Evolutionary conservation across 2,888 invertebrate genomes (phyloP).

Genomic region (Microctonus hyperodae): DNA sequence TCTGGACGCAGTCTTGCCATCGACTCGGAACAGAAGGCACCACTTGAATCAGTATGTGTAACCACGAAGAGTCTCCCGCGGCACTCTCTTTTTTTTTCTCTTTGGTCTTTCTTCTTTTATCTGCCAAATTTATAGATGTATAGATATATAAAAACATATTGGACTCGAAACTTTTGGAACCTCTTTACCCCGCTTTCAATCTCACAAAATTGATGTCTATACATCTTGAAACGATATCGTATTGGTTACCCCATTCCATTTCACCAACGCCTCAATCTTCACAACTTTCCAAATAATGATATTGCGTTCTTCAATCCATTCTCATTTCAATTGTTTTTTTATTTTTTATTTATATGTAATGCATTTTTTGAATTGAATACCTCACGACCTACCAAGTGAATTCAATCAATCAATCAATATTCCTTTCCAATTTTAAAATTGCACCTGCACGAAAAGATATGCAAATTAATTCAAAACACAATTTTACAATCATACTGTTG

Average conservation of each 20-base stretch:
- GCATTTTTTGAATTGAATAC: neutral
- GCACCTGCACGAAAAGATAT: neutral
- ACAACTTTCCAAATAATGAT: constrained; percentile 27
- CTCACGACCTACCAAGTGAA: neutral
- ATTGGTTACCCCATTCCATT: constrained; percentile 29
- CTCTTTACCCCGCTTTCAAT: constrained; percentile 34
- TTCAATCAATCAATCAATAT: neutral
- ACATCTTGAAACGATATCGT: constrained; percentile 42
- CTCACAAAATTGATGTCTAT: constrained; percentile 42
- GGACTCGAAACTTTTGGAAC: constrained; percentile 28
- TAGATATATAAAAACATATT: neutral
- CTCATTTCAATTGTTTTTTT: constrained; percentile 12
- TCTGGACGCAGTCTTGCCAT: constrained; percentile 25
- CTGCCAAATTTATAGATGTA: neutral
- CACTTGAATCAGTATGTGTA: constrained; percentile 13
- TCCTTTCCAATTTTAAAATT: neutral
- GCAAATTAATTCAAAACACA: neutral
- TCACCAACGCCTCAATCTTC: constrained; percentile 24
- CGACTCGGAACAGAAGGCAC: constrained; percentile 8
- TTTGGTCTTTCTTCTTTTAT: constrained; percentile 1
- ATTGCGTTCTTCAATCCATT: constrained; percentile 17
- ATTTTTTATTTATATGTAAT: constrained; percentile 11
- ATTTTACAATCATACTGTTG: neutral
- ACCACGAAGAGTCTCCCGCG: constrained; percentile 30
- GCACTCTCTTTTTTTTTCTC: constrained; percentile 26